Evolutionary conservation across 2,113 vertebrate species (phyloP), one percentile per base, ranked within the genome.

Genomic region (Carollia perspicillata): DNA sequence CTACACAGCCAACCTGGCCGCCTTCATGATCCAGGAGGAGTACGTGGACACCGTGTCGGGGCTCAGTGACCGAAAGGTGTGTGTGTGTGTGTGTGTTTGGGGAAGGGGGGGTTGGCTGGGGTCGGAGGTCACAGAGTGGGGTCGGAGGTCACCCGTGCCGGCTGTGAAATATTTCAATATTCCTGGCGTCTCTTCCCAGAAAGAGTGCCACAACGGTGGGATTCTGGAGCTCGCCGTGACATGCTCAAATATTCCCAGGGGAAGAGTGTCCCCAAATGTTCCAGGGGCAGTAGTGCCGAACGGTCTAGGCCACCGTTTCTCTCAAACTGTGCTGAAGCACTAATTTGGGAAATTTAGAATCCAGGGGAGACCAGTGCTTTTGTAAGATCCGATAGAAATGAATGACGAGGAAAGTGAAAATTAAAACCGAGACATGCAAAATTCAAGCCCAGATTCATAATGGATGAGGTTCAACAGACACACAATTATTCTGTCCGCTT

Each of bases 1-100:
- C 98, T 99, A 99, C 98, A 99, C 99, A 2, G 99, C 99, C 97
- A 99, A 99, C 98, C 98, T 99, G 98, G 99, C 99, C 0, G 99
- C 99, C 95, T 99, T 99, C 98, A 99, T 99, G 99, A 99, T 99
- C 98, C 99, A 99, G 97, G 99, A 99, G 97, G 99, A 99, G 97
- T 99, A 99, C 42, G 99, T 99, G 85, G 99, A 99, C 98, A 99
- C 99, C 0, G 99, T 99, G 94, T 99, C 99, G 17, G 99, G 99
- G 51, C 99, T 99, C 97, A 99, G 99, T 12, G 99, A 99, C 98
- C 99, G 99, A 96, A 99, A 99, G 99, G 99, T 99, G 97, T 85
- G 97, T 92, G 79, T 47, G 97, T 92, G 79, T 47, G 53, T 35
- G 51, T 53, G 20, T 55, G 53, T 55, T 35, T 3, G 28, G 77